A percentile compares a stretch with the other conserved stretches of the same genome.
These are phyloP conservation scores for Margarornis squamiger DNA, from an alignment of 2,797 vertebrate species.

Conservation along the genomic window DNA sequence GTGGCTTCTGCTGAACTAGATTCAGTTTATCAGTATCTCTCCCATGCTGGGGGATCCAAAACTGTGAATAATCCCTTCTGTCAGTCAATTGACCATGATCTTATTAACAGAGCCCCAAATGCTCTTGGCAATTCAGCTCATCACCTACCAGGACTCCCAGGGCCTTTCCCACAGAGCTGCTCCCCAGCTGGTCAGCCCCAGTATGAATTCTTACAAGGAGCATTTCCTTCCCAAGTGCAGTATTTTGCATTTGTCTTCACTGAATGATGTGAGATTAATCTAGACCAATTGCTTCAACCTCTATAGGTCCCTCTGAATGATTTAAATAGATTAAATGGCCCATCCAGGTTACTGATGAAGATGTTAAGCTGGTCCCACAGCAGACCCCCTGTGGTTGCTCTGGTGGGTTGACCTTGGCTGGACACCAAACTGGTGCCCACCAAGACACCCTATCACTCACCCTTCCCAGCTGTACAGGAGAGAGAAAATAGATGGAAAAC, in stretches of 20 bases:
- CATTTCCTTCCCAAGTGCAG: neutral
- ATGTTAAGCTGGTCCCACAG: neutral
- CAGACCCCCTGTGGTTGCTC: neutral
- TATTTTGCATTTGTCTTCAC: neutral
- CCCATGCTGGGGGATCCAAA: neutral
- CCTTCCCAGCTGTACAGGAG: neutral
- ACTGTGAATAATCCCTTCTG: neutral
- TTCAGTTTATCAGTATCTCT: neutral
- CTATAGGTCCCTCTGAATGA: neutral
- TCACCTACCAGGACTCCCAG: too few species aligned
- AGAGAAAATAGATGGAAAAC: neutral
- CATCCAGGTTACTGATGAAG: neutral
- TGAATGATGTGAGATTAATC: neutral
- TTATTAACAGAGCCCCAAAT: neutral
- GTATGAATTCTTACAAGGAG: neutral
- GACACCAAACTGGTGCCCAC: neutral
- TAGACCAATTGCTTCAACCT: neutral
- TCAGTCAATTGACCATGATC: accelerated
- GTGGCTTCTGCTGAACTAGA: neutral
- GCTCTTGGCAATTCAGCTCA: neutral
- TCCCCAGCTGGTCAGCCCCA: neutral
- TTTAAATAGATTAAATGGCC: neutral
- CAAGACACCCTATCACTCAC: neutral
- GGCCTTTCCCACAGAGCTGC: neutral
- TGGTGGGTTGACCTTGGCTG: neutral